These are phyloP conservation scores for Pseudotriccus pelzelni DNA, from an alignment of 2,797 vertebrate genomes.

Conservation along the genomic window DNA sequence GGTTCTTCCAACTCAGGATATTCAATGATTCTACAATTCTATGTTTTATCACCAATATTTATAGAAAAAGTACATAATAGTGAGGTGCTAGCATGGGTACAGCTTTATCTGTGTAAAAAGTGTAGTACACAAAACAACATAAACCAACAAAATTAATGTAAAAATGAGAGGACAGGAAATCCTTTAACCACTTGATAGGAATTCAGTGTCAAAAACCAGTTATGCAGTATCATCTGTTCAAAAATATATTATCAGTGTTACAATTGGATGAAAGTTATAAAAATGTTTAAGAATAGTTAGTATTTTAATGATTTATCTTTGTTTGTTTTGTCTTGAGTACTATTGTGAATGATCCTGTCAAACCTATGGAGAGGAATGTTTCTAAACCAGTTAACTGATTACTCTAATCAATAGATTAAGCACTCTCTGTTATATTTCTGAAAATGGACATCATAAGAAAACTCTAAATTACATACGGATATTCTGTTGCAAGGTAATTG, in stretches of 20 bases:
- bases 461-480: not conserved
- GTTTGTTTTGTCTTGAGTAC: not conserved
- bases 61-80: not conserved
- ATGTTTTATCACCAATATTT: not conserved
- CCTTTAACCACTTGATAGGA: not conserved
- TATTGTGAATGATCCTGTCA: not conserved
- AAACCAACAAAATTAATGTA: not conserved
- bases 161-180: not conserved
- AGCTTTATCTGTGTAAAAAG: not conserved
- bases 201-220: not conserved
- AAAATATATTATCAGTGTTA: not conserved
- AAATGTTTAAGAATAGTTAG: not conserved
- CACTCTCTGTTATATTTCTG: not conserved
- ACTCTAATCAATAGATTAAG: not conserved
- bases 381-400: not conserved
- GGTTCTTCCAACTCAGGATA: not conserved
- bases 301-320: not conserved
- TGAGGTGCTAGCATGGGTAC: not conserved
- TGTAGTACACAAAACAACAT: not conserved
- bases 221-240: not conserved
- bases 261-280: not conserved
- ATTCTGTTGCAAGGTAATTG: constrained; percentile 22
- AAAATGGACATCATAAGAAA: not conserved
- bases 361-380: not conserved
- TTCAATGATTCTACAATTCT: not conserved